Evolutionary conservation across 2,888 invertebrate species (phyloP), one percentile per base, ranked within the genome.

Genomic region (Lasioglossum malachurum): DNA sequence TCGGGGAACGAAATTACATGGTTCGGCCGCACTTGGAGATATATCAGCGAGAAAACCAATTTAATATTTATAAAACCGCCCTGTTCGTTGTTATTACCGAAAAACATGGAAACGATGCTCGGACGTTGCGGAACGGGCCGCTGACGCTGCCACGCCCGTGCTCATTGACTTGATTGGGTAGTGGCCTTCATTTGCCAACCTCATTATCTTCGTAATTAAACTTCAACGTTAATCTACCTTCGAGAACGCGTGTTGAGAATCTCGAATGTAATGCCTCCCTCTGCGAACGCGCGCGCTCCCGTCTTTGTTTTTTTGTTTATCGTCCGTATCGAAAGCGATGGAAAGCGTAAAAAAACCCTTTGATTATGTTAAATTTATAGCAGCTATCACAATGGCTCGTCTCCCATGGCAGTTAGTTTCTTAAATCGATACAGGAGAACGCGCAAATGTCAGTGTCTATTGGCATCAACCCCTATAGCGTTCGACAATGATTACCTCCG

Each of bases 361-460:
- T 23, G 53, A 23, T 23, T 53, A 53, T 23, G 53, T 53, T 53
- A 23, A 23, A 23, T 23, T 53, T 8, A 23, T 8, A 53, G 53
- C 2, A 53, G 23, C 3, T 8, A 23, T 10, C 8, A 0, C 53
- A 2, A 49, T 2, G 23, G 53, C 8, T 53, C 8, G 53, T 53
- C 2, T 7, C 23, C 23, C 23, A 23, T 10, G 23, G 27, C n/a
- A 67, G 49, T 77, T 67, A 60, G 12, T 49, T 81, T 57, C 67
- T 53, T 10, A 12, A 76, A 83, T 89, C 90, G 71, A 90, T 90
- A 88, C 1, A 81, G n/a, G 49, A 87, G 82, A 73, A 46, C 49
- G 72, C 80, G 81, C 41, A 88, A 91, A 91, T 91, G 90, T 88
- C 91, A 87, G 78, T 87, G 80, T 86, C 84, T 84, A 91, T 89